Conservation (phyloP, 2,113 vertebrate species). For the Cisticola juncidis region DNA sequence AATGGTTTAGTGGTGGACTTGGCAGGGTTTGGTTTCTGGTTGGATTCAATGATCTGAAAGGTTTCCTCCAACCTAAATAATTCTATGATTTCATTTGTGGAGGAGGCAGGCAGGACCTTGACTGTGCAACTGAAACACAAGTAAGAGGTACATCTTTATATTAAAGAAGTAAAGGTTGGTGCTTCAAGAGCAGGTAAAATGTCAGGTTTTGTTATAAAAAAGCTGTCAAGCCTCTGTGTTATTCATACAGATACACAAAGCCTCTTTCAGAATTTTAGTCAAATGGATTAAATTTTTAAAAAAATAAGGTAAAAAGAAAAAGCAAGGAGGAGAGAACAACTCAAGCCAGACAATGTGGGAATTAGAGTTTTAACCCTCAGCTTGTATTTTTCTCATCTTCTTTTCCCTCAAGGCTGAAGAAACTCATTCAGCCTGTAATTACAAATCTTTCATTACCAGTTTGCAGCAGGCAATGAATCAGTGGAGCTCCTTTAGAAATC, state of each 20-base stretch:
- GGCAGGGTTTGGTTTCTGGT: background rate
- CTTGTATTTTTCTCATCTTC: background rate
- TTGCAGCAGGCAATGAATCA: background rate
- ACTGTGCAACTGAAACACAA: background rate
- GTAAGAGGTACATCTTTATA: background rate
- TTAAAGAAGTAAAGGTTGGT: background rate
- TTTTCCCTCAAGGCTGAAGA: background rate
- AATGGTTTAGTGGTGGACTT: background rate
- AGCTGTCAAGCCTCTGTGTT: background rate
- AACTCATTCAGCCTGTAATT: background rate
- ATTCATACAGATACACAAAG: background rate
- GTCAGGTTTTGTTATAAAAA: background rate
- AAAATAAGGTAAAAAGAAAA: background rate
- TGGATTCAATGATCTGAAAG: background rate
- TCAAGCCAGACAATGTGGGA: background rate
- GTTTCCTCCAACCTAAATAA: background rate
- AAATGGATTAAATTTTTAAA: background rate
- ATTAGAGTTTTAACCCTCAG: background rate
- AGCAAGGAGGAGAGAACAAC: background rate
- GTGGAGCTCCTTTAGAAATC: background rate
- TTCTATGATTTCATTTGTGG: background rate
- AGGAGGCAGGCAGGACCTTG: background rate
- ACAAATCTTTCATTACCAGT: background rate
- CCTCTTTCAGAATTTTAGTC: background rate
- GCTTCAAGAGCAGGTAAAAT: background rate